phyloP scores from a whole-genome alignment of 2,797 vertebrate genomes.

The Pelochelys cantorii region DNA sequence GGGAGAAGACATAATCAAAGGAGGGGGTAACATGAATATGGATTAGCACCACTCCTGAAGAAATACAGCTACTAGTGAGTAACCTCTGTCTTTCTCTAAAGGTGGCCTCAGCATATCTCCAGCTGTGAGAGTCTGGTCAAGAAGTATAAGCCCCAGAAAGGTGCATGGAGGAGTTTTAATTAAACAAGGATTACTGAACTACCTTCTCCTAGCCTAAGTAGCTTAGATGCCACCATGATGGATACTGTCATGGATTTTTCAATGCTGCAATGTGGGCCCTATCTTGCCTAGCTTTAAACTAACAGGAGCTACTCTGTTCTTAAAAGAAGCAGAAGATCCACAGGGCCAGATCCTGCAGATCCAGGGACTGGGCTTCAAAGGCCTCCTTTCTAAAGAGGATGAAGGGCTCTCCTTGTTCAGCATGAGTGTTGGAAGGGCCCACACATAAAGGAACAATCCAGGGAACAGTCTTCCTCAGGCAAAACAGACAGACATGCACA shows the following conservation, averaged over 20 bases:
- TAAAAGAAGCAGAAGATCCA: neutral
- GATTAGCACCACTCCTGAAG: too few relatives aligned
- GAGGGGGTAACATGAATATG: neutral
- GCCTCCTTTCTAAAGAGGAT: neutral
- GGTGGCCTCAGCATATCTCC: neutral
- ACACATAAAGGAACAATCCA: neutral
- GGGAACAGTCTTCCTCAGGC: too few relatives aligned
- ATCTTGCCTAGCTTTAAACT: slow-evolving; percentile 22
- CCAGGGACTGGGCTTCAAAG: neutral
- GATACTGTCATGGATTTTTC: neutral
- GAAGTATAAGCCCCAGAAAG: neutral
- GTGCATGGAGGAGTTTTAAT: neutral
- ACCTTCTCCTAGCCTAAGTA: neutral
- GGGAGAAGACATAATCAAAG: neutral
- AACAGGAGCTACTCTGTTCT: neutral
- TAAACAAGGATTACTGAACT: neutral
- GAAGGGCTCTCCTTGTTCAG: neutral
- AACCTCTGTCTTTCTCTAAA: neutral
- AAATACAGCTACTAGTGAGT: neutral
- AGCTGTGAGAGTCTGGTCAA: neutral
- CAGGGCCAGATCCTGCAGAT: neutral
- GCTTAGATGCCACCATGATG: neutral
- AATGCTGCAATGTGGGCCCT: neutral
- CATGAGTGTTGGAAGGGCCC: neutral
- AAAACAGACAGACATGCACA: too few relatives aligned